Evolutionary conservation across 2,113 vertebrate genomes (phyloP).

Genomic region (Pycnonotus jocosus): DNA sequence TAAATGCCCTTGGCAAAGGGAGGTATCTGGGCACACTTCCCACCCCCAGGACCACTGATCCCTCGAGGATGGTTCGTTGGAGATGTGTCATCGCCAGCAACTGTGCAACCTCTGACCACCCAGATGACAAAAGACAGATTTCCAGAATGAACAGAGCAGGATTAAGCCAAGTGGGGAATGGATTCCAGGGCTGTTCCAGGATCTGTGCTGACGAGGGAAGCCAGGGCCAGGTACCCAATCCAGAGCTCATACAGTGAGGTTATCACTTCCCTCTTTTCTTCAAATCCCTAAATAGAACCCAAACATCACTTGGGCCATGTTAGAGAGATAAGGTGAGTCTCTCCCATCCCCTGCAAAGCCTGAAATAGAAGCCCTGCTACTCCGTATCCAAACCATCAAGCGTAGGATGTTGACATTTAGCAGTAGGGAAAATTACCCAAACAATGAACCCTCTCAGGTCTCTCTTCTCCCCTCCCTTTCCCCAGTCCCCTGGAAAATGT

Average conservation of each 20-base stretch:
- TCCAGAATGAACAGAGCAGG: background rate
- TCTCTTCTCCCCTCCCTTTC: background rate
- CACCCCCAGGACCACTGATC: background rate
- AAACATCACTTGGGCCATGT: background rate
- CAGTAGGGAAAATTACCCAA: background rate
- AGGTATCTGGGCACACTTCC: background rate
- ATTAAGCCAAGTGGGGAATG: constrained; percentile 55
- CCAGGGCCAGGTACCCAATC: constrained; percentile 16
- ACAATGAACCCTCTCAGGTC: constrained; percentile 16
- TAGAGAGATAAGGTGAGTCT: constrained; percentile 33
- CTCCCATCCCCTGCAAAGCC: constrained; percentile 6
- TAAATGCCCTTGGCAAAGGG: constrained; percentile 5
- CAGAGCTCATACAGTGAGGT: background rate
- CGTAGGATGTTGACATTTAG: background rate
- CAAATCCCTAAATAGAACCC: constrained; percentile 54
- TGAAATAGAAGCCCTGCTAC: constrained; percentile 16
- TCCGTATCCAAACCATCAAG: background rate
- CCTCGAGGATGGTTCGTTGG: background rate
- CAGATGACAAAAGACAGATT: constrained; percentile 40
- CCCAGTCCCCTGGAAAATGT: background rate
- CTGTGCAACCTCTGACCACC: constrained; percentile 26
- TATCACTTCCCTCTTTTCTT: constrained; percentile 38
- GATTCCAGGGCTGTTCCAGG: constrained; percentile 35
- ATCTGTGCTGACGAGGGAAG: background rate
- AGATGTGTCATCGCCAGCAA: background rate